These are phyloP conservation scores for Cynopterus brachyotis DNA, from an alignment of 2,113 vertebrate genomes.

Conservation along the genomic window DNA sequence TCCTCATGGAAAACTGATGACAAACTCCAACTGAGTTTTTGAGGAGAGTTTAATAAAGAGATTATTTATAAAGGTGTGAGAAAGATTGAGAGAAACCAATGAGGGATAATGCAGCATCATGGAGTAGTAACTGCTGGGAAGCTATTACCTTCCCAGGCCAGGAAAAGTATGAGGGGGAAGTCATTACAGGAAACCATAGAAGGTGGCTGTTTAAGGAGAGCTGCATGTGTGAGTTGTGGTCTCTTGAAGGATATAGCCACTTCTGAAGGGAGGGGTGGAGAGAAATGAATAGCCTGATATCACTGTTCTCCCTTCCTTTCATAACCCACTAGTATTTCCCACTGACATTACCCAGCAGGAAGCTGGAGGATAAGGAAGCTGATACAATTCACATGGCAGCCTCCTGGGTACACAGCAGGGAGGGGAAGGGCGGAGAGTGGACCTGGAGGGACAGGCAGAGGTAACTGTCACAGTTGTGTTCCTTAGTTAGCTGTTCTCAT, in stretches of 20 bases:
- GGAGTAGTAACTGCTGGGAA: background rate
- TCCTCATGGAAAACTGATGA: background rate
- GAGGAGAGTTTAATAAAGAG: background rate
- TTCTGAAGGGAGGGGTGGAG: background rate
- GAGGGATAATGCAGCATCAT: background rate
- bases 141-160: background rate
- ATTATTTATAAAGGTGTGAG: background rate
- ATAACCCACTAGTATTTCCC: background rate
- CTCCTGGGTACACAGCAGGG: background rate
- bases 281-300: background rate
- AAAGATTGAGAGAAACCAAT: background rate
- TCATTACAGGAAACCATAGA: background rate
- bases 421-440: background rate
- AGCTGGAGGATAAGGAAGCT: background rate
- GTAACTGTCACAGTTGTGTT: background rate
- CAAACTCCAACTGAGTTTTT: background rate
- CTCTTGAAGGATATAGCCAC: background rate
- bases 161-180: background rate
- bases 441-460: background rate
- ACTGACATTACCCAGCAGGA: background rate
- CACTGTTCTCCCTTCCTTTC: background rate
- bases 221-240: background rate
- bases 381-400: background rate
- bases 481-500: background rate
- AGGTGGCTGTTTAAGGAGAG: background rate